phyloP scores from a whole-genome alignment of 2,113 vertebrate genomes.

The Machaerirhynchus nigripectus region DNA sequence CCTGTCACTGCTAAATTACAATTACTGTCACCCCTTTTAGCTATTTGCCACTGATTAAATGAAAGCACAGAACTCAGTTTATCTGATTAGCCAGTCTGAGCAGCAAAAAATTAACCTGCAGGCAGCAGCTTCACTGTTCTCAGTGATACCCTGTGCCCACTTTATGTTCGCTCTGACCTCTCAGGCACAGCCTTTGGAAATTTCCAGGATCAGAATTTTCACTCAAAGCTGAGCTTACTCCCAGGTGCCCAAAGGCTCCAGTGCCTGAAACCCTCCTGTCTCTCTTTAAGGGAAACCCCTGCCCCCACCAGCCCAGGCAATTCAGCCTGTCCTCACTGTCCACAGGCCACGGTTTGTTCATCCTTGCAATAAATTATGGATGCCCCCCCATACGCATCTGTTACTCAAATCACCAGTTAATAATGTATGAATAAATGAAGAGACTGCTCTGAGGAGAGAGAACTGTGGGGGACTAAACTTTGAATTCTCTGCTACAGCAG shows the following conservation, averaged over 20 bases:
- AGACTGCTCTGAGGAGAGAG: conserved; percentile 24
- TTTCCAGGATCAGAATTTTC: background rate
- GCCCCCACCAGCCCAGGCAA: background rate
- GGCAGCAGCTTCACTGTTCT: background rate
- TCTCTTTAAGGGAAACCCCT: background rate
- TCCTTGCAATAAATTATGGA: conserved; percentile 55
- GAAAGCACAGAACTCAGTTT: background rate
- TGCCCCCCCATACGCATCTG: background rate
- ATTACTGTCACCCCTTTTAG: background rate
- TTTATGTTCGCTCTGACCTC: background rate
- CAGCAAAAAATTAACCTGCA: background rate
- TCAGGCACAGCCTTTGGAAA: background rate
- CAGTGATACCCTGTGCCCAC: background rate
- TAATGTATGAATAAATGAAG: conserved; percentile 64
- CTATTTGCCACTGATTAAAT: background rate
- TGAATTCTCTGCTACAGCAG: conserved; percentile 32
- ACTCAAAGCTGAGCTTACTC: background rate
- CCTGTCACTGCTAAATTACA: background rate
- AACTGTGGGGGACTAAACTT: conserved; percentile 49
- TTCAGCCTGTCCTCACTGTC: background rate
- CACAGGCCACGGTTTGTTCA: background rate
- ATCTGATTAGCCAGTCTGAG: background rate
- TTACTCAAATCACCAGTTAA: conserved; percentile 65
- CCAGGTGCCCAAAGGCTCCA: background rate
- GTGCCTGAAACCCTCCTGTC: background rate